Base-by-base conservation (phyloP, 2,888 invertebrate species). In the Chaitophorus viminalis region DNA sequence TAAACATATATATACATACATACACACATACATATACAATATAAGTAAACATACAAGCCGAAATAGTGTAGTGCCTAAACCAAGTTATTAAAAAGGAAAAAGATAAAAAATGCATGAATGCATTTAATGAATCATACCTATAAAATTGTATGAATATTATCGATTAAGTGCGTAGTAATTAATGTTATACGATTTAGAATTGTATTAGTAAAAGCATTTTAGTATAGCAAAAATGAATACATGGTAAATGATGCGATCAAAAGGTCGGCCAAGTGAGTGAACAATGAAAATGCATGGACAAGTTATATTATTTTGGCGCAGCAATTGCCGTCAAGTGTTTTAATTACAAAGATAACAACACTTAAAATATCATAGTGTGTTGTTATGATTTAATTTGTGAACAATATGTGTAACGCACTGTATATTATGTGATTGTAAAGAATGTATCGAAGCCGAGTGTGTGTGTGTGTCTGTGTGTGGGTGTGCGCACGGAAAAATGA, bases 391-490 rank as follows among this genome's bases (percentile, higher is more conserved):
- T 21, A 33, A 78, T 54, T n/a, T 60, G 60, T 60, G 31, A 31
- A 60, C 60, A 60, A 60, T 60, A 29, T 70, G 17, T 14, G 29
- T 31, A 31, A n/a, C 46, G n/a, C 52, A 72, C 52, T 52, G n/a
- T 33, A 25, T 70, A 70, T 46, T 46, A 54, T 72, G 52, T 8
- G 14, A 25, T 72, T 82, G 52, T 74, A 74, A 83, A 60, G 60
- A 74, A 75, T 75, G 36, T 60, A 74, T 82, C 54, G 82, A 82
- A 36, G 74, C 74, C 52, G 31, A 74, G 36, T 81, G 74, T 36
- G 74, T 36, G 74, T 52, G 25, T 33, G 46, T 25, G 14, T 11
- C 52, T 54, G 74, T 60, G 72, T 52, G 46, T n/a, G 31, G 14
- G 8, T 17, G 78, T 39, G 75, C 29, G 39, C 29, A 6, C 25